Percentiles rank a stretch among this genome's conserved stretches.
These are phyloP conservation scores for Athetis lepigone DNA, from an alignment of 2,888 invertebrate genomes.

Conservation along the genomic window DNA sequence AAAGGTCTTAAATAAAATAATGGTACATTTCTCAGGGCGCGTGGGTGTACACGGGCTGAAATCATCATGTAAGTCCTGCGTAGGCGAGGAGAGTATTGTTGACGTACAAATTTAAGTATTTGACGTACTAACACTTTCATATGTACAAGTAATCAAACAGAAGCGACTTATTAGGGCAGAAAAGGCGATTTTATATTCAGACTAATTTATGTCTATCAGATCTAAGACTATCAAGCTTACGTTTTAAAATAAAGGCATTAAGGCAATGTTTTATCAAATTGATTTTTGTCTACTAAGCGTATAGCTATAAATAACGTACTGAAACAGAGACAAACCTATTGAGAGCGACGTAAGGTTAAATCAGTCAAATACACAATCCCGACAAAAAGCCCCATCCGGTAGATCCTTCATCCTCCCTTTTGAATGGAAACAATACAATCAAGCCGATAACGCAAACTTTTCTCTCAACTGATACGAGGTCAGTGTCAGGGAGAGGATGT, in stretches of 20 bases:
- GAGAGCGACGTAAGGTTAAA: no score
- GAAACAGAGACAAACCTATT: not conserved
- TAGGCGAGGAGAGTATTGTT: not conserved
- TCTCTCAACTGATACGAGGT: conserved; percentile 50
- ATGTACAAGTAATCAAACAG: no score
- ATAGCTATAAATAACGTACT: no score
- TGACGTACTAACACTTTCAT: no score
- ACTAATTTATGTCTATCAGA: not conserved
- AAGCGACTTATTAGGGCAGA: not conserved
- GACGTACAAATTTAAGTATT: not conserved
- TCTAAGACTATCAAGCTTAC: not conserved
- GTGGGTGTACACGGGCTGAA: conserved; percentile 16
- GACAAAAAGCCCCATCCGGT: no score
- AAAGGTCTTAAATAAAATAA: conserved; percentile 7
- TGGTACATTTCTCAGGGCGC: conserved; percentile 1
- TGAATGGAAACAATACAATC: not conserved
- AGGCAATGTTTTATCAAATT: no score
- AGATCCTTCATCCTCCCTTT: no score
- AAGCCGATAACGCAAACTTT: conserved; percentile 18
- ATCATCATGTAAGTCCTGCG: conserved; percentile 11
- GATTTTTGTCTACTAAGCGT: no score
- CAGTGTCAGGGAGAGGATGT: conserved; percentile 60
- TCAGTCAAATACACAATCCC: no score
- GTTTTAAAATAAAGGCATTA: no score
- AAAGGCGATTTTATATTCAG: not conserved